Evolutionary conservation across 1,140 invertebrate species (phyloP).

Genomic region (Asbolus verrucosus): DNA sequence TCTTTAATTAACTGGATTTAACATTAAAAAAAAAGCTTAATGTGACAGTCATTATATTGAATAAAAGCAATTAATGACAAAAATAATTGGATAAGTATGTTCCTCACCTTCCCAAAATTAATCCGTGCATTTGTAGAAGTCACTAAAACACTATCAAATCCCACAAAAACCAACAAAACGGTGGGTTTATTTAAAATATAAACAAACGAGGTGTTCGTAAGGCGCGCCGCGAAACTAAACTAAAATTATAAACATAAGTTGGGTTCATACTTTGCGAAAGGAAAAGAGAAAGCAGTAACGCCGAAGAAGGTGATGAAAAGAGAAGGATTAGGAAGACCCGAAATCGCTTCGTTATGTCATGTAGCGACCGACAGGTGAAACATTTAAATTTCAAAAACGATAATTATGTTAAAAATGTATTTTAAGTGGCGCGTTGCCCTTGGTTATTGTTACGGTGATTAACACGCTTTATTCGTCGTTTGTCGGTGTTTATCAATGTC

Average conservation of each 20-base stretch:
- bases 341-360: neutral
- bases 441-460: neutral
- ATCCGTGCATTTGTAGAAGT: constrained; percentile 45
- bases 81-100: too few relatives aligned
- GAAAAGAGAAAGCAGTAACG: constrained; percentile 39
- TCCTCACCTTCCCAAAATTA: constrained; percentile 43
- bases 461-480: too few relatives aligned
- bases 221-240: constrained; percentile 34
- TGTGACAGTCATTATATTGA: too few relatives aligned
- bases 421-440: neutral
- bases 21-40: too few relatives aligned
- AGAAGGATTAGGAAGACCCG: constrained; percentile 15
- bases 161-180: neutral
- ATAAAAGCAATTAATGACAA: too few relatives aligned
- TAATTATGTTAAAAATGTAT: constrained; percentile 1
- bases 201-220: constrained; percentile 38
- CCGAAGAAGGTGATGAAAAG: constrained; percentile 30
- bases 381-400: constrained; percentile 9
- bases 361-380: constrained; percentile 12
- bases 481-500: too few relatives aligned
- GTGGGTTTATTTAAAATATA: neutral
- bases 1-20: too few relatives aligned
- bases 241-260: constrained; percentile 37
- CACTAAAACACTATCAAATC: neutral
- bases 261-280: constrained; percentile 27